Conservation (phyloP, 2,888 invertebrate species). For the Mamestra brassicae region DNA sequence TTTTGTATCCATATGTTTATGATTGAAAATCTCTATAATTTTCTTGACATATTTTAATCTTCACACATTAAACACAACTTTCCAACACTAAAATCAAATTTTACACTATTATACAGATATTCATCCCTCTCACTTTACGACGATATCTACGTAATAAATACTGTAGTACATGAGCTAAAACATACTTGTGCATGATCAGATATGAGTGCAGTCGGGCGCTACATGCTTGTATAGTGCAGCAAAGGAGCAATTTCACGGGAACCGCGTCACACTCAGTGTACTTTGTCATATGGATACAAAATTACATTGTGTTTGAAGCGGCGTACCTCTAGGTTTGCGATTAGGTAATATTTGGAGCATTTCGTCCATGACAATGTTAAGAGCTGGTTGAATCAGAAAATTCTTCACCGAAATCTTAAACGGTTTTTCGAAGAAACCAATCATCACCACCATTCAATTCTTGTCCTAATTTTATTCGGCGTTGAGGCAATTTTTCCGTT, state of each 20-base stretch:
- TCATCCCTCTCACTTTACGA: not conserved
- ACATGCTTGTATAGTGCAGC: conserved; percentile 36
- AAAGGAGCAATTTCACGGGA: conserved; percentile 66
- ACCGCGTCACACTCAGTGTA: conserved; percentile 45
- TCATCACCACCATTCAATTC: not conserved
- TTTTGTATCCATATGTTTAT: not conserved
- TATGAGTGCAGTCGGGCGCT: conserved; percentile 41
- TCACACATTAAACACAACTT: not conserved
- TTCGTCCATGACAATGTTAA: not conserved
- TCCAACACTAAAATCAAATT: not conserved
- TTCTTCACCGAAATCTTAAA: not conserved
- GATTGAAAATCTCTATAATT: not conserved
- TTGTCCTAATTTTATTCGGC: not conserved
- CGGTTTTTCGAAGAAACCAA: not conserved
- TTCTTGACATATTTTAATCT: not conserved
- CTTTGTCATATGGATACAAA: conserved; percentile 61
- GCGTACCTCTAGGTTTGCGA: conserved; percentile 7
- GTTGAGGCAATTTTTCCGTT: no score
- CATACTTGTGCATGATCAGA: conserved; percentile 45
- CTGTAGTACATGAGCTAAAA: conserved; percentile 21
- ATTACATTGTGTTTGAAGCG: conserved; percentile 46
- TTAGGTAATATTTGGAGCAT: conserved; percentile 23
- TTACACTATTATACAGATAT: not conserved
- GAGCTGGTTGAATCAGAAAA: not conserved
- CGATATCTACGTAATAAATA: conserved; percentile 26